Evolutionary conservation across 2,113 vertebrate species (phyloP).

Genomic region (Sylvietta virens): DNA sequence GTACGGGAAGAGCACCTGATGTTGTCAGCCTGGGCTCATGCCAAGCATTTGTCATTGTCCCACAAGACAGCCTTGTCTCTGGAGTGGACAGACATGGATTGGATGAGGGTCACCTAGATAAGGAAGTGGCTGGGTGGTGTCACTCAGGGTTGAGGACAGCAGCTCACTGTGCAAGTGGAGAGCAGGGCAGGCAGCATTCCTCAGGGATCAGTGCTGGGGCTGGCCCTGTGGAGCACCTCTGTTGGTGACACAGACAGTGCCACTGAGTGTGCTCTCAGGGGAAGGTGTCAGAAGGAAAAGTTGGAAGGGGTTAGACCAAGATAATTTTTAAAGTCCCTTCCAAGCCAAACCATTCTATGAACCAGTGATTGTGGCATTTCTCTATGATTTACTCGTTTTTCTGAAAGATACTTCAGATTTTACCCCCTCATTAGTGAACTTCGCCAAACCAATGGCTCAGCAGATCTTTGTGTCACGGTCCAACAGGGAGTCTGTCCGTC

Average conservation of each 20-base stretch:
- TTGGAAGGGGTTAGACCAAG: background rate
- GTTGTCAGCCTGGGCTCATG: background rate
- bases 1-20: background rate
- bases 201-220: background rate
- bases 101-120: too few species aligned
- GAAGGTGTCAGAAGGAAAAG: background rate
- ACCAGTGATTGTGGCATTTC: background rate
- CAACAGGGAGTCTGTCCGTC: background rate
- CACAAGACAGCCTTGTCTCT: background rate
- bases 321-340: background rate
- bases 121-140: background rate
- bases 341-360: background rate
- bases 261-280: background rate
- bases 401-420: background rate
- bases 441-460: background rate
- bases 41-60: background rate
- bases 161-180: background rate
- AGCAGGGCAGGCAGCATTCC: background rate
- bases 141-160: background rate
- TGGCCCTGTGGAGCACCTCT: background rate
- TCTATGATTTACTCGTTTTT: background rate
- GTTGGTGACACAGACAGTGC: rapidly evolving
- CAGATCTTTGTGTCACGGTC: background rate
- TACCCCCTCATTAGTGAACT: background rate
- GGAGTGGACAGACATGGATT: background rate